Percentiles rank a stretch among this genome's conserved stretches.
Evolutionary conservation across 1,140 invertebrate genomes (phyloP).

Genomic region (Drosophila trapezifrons): DNA sequence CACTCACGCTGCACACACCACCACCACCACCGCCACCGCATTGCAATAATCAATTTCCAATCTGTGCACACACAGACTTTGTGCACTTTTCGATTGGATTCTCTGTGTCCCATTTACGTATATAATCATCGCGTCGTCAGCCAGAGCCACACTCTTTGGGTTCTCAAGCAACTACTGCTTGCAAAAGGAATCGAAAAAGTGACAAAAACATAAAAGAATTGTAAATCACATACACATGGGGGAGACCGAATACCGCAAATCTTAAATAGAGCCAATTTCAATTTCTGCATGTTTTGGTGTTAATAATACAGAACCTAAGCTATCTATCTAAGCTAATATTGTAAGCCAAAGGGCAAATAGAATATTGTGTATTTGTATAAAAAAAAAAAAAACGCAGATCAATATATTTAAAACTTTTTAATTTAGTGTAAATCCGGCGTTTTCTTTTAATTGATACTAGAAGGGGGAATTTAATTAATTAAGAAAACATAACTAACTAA

Average conservation of each 20-base stretch:
- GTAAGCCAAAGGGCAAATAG: slow-evolving; percentile 59
- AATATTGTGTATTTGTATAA: slow-evolving; percentile 70
- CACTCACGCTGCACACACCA: slow-evolving; percentile 1
- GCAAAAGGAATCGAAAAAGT: slow-evolving; percentile 11
- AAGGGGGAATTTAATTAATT: too few species aligned
- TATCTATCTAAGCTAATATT: slow-evolving; percentile 64
- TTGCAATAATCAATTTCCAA: slow-evolving; percentile 35
- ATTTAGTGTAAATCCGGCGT: slow-evolving; percentile 38
- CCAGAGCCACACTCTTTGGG: slow-evolving; percentile 14
- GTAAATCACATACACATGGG: slow-evolving; percentile 32
- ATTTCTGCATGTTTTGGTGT: slow-evolving; percentile 70
- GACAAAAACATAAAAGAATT: slow-evolving; percentile 29
- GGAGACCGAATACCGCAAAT: slow-evolving; percentile 31
- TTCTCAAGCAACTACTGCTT: slow-evolving; percentile 5
- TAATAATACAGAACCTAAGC: slow-evolving; percentile 70
- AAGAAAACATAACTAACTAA: too few species aligned
- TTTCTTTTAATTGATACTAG: not conserved
- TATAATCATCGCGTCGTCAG: slow-evolving; percentile 19
- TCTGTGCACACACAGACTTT: slow-evolving; percentile 6
- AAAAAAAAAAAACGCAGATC: slow-evolving; percentile 54
- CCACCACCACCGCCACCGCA: slow-evolving; percentile 24
- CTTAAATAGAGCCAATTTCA: slow-evolving; percentile 58
- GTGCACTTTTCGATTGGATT: slow-evolving; percentile 35
- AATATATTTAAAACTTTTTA: slow-evolving; percentile 75
- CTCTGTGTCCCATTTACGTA: slow-evolving; percentile 43